Percentiles rank a stretch among this genome's conserved stretches.
These are phyloP conservation scores for Antennarius maculatus DNA, from an alignment of 2,797 vertebrate species.

Conservation along the genomic window DNA sequence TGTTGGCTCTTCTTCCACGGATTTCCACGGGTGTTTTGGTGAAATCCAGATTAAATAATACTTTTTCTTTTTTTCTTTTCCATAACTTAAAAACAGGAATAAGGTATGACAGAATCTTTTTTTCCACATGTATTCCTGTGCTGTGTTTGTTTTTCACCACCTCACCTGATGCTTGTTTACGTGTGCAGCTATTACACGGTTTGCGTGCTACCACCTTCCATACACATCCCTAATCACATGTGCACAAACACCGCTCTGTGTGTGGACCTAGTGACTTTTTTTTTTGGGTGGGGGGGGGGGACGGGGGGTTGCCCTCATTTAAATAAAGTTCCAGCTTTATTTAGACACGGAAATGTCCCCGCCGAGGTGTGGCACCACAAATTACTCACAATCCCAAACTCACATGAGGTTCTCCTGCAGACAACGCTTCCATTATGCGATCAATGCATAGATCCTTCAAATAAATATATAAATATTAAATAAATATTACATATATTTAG, in stretches of 20 bases:
- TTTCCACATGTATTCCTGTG: conserved; percentile 41
- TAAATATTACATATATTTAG: no score
- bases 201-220: conserved; percentile 19
- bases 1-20: conserved; percentile 39
- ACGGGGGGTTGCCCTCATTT: conserved; percentile 52
- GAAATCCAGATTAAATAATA: conserved; percentile 39
- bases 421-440: conserved; percentile 15
- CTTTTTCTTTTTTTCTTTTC: neutral
- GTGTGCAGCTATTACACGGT: conserved; percentile 45
- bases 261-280: conserved; percentile 15
- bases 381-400: conserved; percentile 20
- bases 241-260: conserved; percentile 38
- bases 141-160: conserved; percentile 51
- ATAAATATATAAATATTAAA: neutral
- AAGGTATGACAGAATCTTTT: conserved; percentile 16
- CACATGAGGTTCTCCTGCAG: neutral
- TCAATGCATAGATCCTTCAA: conserved; percentile 1
- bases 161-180: conserved; percentile 43
- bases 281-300: neutral
- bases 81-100: conserved; percentile 35
- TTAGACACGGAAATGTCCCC: conserved; percentile 57
- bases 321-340: conserved; percentile 63
- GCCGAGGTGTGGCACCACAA: conserved; percentile 28
- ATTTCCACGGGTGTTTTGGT: conserved; percentile 41
- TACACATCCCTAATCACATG: conserved; percentile 15